Conservation (phyloP, 2,113 vertebrate species). For the Lutjanus erythropterus region DNA sequence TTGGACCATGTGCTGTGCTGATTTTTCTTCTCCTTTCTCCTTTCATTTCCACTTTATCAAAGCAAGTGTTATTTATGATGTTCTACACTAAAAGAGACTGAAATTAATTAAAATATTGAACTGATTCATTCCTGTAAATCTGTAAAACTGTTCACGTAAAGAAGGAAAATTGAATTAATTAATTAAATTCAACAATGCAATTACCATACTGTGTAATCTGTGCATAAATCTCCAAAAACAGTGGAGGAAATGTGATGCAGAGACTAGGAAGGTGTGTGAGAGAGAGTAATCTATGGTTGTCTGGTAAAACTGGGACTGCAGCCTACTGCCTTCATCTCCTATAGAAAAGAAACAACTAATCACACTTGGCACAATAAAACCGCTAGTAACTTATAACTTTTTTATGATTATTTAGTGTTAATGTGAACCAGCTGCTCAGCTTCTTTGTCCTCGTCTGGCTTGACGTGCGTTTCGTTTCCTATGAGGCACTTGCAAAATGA, state of each 20-base stretch:
- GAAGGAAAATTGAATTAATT: neutral
- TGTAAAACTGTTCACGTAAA: neutral
- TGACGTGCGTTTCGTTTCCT: conserved; percentile 27
- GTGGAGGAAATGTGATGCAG: conserved; percentile 22
- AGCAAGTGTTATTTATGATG: neutral
- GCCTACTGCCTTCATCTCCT: conserved; percentile 43
- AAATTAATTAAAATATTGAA: neutral
- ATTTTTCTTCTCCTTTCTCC: conserved; percentile 13
- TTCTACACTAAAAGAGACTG: neutral
- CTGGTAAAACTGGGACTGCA: conserved; percentile 28
- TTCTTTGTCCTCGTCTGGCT: conserved; percentile 20
- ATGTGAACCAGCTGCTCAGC: conserved; percentile 39
- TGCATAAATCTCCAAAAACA: conserved; percentile 3
- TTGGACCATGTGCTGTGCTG: conserved; percentile 51
- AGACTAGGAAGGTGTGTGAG: conserved; percentile 8
- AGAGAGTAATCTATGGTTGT: conserved; percentile 20
- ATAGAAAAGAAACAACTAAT: conserved; percentile 49
- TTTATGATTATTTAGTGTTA: conserved; percentile 55
- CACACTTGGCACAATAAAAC: conserved; percentile 56
- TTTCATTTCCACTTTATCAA: conserved; percentile 18
- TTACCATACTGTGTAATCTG: conserved; percentile 4
- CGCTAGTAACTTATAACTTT: conserved; percentile 50
- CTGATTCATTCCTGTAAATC: neutral
- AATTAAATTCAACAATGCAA: too few relatives aligned
- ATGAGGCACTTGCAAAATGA: conserved; percentile 34